A percentile compares a stretch with the other conserved stretches of the same genome.
Evolutionary conservation across 30 jellyfish, hydroid and myxozoan genomes (phyloP).

Genomic region (Turritopsis dohrnii): DNA sequence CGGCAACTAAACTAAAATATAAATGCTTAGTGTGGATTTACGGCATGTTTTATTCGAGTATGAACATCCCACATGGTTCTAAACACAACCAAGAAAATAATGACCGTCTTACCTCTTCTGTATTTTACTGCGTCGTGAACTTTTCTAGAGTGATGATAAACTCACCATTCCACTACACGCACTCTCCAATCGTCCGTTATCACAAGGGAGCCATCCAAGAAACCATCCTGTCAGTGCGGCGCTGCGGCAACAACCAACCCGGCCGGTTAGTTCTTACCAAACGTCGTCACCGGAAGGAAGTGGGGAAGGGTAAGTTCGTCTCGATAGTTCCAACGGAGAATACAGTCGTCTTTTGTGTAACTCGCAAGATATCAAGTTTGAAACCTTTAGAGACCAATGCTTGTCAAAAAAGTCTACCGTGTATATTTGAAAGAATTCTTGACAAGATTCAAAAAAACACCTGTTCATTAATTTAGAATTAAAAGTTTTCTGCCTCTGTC

Average conservation of each 20-base stretch:
- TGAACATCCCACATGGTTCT: too few relatives aligned
- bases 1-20: too few relatives aligned
- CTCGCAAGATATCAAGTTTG: too few relatives aligned
- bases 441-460: too few relatives aligned
- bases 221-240: not conserved
- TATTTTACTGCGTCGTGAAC: not conserved
- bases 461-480: not conserved
- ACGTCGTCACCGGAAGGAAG: slow-evolving; percentile 23
- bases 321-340: not conserved
- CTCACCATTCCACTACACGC: slow-evolving; percentile 6
- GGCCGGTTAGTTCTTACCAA: slow-evolving; percentile 44
- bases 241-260: slow-evolving; percentile 25
- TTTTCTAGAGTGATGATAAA: slow-evolving; percentile 34
- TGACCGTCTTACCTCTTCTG: not conserved
- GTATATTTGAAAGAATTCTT: too few relatives aligned
- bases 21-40: too few relatives aligned
- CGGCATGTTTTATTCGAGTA: too few relatives aligned
- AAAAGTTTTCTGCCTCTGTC: not conserved
- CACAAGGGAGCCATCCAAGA: not conserved
- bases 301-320: slow-evolving; percentile 8
- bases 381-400: too few relatives aligned
- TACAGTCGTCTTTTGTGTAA: not conserved
- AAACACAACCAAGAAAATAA: too few relatives aligned
- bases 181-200: slow-evolving; percentile 12
- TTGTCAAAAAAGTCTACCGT: too few relatives aligned